These are phyloP conservation scores for Octopus bimaculoides DNA, from an alignment of 1,140 invertebrate species.

Conservation along the genomic window DNA sequence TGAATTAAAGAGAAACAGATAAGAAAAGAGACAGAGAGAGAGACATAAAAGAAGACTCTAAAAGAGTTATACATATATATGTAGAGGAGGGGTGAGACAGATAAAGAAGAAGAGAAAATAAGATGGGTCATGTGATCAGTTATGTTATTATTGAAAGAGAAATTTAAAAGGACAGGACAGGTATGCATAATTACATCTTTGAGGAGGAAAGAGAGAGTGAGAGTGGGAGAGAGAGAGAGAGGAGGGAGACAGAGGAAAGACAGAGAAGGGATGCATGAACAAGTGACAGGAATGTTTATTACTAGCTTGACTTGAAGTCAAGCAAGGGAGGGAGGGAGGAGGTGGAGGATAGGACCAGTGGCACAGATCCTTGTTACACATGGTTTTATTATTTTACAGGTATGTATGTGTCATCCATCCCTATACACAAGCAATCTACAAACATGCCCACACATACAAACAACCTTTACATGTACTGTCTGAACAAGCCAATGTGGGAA, in stretches of 20 bases:
- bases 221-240: background rate
- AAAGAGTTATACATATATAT: constrained; percentile 11
- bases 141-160: background rate
- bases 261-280: background rate
- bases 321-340: constrained; percentile 6
- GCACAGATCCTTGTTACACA: too few species aligned
- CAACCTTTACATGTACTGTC: too few species aligned
- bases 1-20: background rate
- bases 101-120: background rate
- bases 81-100: constrained; percentile 3
- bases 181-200: background rate
- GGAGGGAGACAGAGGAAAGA: background rate
- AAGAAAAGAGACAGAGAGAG: constrained; percentile 8
- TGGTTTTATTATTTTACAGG: too few species aligned
- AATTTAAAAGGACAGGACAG: background rate
- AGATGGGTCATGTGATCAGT: background rate
- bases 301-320: background rate
- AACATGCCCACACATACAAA: too few species aligned
- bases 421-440: too few species aligned
- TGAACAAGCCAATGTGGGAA: too few species aligned
- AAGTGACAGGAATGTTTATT: background rate
- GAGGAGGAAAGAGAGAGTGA: background rate
- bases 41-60: background rate
- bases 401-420: too few species aligned
- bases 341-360: background rate